Evolutionary conservation across 2,888 invertebrate species (phyloP), one percentile per base, ranked within the genome.

Genomic region (Amiota mariae): DNA sequence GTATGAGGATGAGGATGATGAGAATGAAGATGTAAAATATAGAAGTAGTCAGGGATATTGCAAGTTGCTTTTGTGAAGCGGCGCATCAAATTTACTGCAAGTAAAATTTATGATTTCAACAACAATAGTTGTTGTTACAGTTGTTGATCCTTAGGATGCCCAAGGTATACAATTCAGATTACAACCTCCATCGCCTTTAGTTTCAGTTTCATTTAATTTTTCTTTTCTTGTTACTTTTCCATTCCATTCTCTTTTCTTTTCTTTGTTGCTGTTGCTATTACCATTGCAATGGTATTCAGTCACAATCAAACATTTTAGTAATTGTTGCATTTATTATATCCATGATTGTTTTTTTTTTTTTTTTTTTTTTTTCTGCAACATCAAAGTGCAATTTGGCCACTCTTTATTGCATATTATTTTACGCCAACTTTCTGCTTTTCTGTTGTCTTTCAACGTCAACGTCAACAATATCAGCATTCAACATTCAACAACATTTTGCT

Each of bases 241-340:
- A n/a, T 24, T 24, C 3, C 24, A 24, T 1, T 24, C 24, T 24
- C 24, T 36, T 36, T 6, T 6, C 36, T 6, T 36, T 1, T 6
- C 8, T 36, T 6, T 36, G 36, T 36, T 36, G 36, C 2, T 51
- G 13, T 13, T 51, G 51, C 2, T 13, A 6, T 12, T 54, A 4
- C 54, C 13, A 13, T n/a, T n/a, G 57, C 57, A 8, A 0, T 57
- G 20, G 12, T 3, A 9, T 61, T 15, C 12, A n/a, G 63, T 13
- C 8, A 36, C 63, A 63, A 63, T 63, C 63, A 63, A 47, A 63
- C 13, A 46, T 20, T n/a, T 46, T 36, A 8, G 46, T 63, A 63
- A 63, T 63, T 63, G 63, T 63, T 63, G 63, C 63, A 63, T 63
- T 63, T 63, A 63, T 63, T 63, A 63, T 63, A 20, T 20, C 57